phyloP scores from a whole-genome alignment of 2,888 invertebrate genomes.

The Dasypolia templi region DNA sequence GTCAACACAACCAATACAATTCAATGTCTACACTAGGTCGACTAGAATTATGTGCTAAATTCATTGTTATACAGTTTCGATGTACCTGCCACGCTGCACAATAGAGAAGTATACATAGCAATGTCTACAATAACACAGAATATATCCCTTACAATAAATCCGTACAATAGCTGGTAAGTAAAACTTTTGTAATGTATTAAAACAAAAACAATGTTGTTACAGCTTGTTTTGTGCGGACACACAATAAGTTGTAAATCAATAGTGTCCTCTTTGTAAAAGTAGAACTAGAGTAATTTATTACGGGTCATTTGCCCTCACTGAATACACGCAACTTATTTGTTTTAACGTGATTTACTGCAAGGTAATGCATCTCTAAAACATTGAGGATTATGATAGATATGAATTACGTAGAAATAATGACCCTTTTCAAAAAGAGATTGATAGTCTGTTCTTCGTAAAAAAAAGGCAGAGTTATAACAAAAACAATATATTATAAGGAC shows the following conservation, averaged over 20 bases:
- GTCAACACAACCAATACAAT: too few species aligned
- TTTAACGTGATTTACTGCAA: constrained; percentile 55
- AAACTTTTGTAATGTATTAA: constrained; percentile 48
- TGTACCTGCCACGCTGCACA: too few species aligned
- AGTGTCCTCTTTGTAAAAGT: constrained; percentile 59
- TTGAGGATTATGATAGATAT: constrained; percentile 21
- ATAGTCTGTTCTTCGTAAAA: background rate
- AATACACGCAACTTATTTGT: constrained; percentile 39
- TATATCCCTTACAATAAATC: constrained; percentile 1
- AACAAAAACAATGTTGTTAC: constrained; percentile 54
- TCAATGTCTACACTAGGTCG: too few species aligned
- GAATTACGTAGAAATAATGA: constrained; percentile 34
- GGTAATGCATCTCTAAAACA: constrained; percentile 1
- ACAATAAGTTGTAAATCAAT: constrained; percentile 68
- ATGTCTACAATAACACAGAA: background rate
- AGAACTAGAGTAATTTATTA: constrained; percentile 58
- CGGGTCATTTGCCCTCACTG: constrained; percentile 32
- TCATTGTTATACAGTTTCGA: too few species aligned
- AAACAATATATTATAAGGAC: constrained; percentile 32
- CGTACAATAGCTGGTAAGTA: constrained; percentile 33
- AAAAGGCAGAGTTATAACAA: constrained; percentile 19
- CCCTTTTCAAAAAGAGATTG: background rate
- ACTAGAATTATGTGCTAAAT: too few species aligned
- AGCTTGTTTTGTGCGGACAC: constrained; percentile 43
- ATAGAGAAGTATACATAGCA: background rate